Evolutionary conservation across 1,140 invertebrate species (phyloP), one percentile per base, ranked within the genome.

Genomic region (Scaptomyza montana): DNA sequence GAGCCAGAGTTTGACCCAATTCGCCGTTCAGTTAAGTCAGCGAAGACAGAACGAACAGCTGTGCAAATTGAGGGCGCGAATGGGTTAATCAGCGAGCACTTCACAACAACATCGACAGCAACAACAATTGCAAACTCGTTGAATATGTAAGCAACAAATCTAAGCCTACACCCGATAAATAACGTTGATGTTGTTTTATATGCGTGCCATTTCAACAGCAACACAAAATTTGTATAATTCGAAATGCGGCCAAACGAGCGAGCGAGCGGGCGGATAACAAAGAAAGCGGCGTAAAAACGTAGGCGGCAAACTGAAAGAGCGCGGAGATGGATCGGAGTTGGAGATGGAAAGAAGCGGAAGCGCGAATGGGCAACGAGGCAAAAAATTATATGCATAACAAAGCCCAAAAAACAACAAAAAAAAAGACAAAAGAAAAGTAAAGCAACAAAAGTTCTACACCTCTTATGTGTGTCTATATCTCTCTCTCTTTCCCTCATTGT

Each of bases 1-100:
- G 55, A 68, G 82, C 82, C 72, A 80, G 78, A 65, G 79, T 77
- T 79, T 87, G 82, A 87, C 82, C 82, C 79, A 87, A 87, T 87
- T 87, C 71, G 47, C 46, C 41, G 60, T 49, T 47, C 50, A 61
- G 19, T 2, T 33, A 55, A 72, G 33, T 36, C 56, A 61, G 63
- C 33, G 33, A 1, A 6, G 33, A 73, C 78, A 65, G 66, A 56
- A 73, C 51, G 54, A 84, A 84, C 84, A 87, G 84, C 79, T 87
- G 80, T 85, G 80, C 73, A 74, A 77, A 67, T 55, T 65, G 60
- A 60, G 71, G 62, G 71, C 71, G 59, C 41, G 51, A 63, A 57
- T 57, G 66, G 74, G 60, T 69, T 70, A 78, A 66, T 33, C 30
- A 43, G 12, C 41, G 25, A 70, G 59, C 21, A 4, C 66, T 63